Evolutionary conservation across 2,113 vertebrate species (phyloP).

Genomic region (Eidolon helvum): DNA sequence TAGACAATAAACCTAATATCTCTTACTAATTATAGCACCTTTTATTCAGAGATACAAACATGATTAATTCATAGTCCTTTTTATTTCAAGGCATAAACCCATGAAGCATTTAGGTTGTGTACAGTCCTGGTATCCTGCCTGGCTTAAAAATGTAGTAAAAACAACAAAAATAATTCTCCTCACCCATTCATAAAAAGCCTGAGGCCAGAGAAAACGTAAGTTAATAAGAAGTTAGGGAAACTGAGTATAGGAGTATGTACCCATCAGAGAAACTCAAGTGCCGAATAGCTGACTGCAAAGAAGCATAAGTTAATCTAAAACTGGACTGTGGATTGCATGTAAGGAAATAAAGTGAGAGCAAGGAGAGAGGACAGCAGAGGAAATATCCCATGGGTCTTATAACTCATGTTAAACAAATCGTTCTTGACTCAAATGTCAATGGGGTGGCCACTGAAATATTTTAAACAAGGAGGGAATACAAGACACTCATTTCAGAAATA

Average conservation of each 20-base stretch:
- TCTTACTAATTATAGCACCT: neutral
- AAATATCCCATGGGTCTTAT: neutral
- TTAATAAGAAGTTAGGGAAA: neutral
- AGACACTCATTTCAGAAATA: neutral
- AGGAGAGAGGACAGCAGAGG: neutral
- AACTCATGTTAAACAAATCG: neutral
- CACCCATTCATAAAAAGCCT: neutral
- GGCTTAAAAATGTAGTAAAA: neutral
- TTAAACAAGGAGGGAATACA: neutral
- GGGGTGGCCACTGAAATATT: neutral
- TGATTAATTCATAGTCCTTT: neutral
- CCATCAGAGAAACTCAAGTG: neutral
- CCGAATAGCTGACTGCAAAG: neutral
- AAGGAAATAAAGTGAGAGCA: neutral
- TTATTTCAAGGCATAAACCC: neutral
- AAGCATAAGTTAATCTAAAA: neutral
- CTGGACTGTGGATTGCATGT: neutral
- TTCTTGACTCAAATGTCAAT: neutral
- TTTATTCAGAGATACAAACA: neutral
- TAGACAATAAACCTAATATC: neutral
- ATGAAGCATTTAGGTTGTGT: neutral
- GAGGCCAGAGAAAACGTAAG: neutral
- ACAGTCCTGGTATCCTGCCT: neutral
- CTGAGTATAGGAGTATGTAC: neutral
- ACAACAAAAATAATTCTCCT: neutral